Evolutionary conservation across 2,888 invertebrate genomes (phyloP).

Genomic region (Siphlonurus alternatus): DNA sequence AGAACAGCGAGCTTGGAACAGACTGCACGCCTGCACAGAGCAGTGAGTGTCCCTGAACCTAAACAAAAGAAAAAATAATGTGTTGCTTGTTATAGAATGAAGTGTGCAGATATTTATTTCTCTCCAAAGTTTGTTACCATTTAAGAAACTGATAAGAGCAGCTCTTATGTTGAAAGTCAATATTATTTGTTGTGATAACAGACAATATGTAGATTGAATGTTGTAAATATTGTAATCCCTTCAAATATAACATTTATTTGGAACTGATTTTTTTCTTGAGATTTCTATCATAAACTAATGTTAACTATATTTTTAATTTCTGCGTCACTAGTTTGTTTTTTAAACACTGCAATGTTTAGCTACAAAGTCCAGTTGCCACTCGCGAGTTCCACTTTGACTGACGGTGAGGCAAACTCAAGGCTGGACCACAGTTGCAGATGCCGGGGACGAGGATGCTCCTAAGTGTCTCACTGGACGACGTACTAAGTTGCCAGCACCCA

Average conservation of each 20-base stretch:
- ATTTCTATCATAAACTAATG: no score
- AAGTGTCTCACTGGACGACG: slow-evolving; percentile 37
- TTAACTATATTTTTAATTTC: neutral
- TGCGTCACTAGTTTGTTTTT: neutral
- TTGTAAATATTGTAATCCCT: no score
- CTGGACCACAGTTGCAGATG: slow-evolving; percentile 11
- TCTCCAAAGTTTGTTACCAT: no score
- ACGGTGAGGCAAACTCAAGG: no score
- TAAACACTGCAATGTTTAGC: neutral
- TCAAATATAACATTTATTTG: no score
- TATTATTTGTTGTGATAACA: neutral
- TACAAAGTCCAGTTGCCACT: neutral
- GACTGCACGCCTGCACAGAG: slow-evolving; percentile 27
- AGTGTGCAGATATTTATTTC: slow-evolving; percentile 5
- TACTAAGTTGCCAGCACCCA: slow-evolving; percentile 47
- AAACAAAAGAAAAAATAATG: neutral
- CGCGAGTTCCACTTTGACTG: no score
- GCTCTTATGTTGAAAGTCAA: no score
- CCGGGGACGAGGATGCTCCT: slow-evolving; percentile 10
- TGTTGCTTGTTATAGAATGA: slow-evolving; percentile 3
- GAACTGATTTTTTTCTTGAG: no score
- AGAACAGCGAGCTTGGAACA: slow-evolving; percentile 40
- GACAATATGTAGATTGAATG: no score
- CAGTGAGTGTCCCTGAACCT: slow-evolving; percentile 17
- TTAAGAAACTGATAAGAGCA: no score